These are phyloP conservation scores for Clarias batrachus DNA, from an alignment of 2,113 vertebrate species.

Conservation along the genomic window DNA sequence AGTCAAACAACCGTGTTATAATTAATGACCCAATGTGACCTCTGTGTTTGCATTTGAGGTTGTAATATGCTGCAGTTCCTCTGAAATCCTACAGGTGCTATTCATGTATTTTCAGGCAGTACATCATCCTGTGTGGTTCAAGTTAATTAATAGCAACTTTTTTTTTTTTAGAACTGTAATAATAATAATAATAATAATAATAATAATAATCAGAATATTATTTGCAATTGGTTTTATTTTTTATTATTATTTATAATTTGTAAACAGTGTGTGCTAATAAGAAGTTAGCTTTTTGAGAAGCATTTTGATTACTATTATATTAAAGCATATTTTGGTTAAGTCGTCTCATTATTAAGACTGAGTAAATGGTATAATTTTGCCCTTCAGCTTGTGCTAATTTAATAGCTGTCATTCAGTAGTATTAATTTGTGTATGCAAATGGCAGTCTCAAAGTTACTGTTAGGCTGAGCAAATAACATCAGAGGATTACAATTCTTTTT, in stretches of 20 bases:
- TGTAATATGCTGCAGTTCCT: no score
- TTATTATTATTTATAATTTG: not conserved
- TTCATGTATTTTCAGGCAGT: no score
- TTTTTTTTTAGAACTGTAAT: no score
- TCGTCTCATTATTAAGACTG: not conserved
- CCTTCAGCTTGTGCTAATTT: not conserved
- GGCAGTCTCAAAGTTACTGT: not conserved
- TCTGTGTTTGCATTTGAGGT: no score
- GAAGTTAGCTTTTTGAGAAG: not conserved
- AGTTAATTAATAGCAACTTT: no score
- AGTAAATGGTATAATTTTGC: not conserved
- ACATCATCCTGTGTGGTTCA: no score
- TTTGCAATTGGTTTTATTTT: not conserved
- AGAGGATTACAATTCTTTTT: not conserved
- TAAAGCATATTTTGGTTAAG: not conserved
- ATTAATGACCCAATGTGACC: no score
- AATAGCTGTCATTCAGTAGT: not conserved
- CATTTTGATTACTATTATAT: not conserved
- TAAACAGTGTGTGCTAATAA: not conserved
- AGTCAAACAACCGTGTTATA: no score
- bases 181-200: no score
- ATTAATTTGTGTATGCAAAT: not conserved
- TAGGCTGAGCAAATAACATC: not conserved
- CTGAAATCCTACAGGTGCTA: no score
- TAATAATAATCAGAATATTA: not conserved